Percentiles rank a stretch among this genome's conserved stretches.
Evolutionary conservation across 2,113 vertebrate species (phyloP).

Genomic region (Rhea pennata): DNA sequence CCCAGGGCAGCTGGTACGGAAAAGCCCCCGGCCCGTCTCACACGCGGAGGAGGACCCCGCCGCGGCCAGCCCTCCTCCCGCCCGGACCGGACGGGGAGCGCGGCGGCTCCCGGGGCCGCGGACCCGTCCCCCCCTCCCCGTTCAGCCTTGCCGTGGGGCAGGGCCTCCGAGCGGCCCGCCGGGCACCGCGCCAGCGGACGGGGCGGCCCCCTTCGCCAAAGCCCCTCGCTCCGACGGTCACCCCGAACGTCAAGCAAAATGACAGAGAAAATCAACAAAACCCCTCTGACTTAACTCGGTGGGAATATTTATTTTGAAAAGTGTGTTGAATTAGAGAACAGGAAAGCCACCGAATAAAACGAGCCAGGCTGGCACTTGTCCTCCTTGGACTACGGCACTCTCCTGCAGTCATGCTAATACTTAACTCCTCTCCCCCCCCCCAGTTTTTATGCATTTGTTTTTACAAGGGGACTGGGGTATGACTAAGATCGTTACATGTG

Average conservation of each 20-base stretch:
- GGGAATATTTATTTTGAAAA: conserved; percentile 75
- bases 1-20: neutral
- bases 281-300: conserved; percentile 62
- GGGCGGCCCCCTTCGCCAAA: too few relatives aligned
- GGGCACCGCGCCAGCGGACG: neutral
- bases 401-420: conserved; percentile 45
- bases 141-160: too few relatives aligned
- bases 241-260: conserved; percentile 24
- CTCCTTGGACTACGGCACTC: conserved; percentile 31
- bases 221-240: neutral
- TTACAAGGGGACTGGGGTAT: conserved; percentile 36
- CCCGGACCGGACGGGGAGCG: neutral
- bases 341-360: conserved; percentile 73
- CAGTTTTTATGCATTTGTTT: conserved; percentile 49
- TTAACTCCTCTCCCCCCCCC: neutral
- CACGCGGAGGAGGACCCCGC: neutral
- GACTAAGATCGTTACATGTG: conserved; percentile 47
- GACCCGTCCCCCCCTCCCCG: neutral
- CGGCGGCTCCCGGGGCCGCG: neutral
- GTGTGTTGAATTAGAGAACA: conserved; percentile 68
- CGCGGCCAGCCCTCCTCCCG: neutral
- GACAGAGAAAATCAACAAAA: conserved; percentile 41
- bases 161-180: neutral
- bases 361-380: conserved; percentile 63
- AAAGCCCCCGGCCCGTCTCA: neutral